These are phyloP conservation scores for Julus scandinavius DNA, from an alignment of 2,888 invertebrate genomes.

Conservation along the genomic window DNA sequence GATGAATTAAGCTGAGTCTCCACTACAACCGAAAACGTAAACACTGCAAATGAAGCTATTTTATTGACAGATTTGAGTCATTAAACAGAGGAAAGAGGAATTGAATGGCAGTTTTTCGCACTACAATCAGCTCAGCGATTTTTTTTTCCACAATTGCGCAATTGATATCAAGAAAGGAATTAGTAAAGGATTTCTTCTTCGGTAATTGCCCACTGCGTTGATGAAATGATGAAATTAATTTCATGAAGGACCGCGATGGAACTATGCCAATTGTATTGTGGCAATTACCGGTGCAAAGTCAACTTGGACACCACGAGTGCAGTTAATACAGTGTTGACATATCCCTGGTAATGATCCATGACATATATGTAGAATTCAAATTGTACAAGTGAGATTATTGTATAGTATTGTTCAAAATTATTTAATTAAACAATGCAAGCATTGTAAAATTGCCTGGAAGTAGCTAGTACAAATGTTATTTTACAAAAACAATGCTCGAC, in stretches of 20 bases:
- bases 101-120: not conserved
- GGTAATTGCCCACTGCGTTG: not conserved
- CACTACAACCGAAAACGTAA: not conserved
- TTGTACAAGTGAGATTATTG: too few relatives aligned
- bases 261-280: not conserved
- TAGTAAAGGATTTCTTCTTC: not conserved
- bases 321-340: not conserved
- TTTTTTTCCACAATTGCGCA: not conserved
- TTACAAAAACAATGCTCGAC: not conserved
- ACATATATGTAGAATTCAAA: too few relatives aligned
- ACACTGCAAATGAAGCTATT: slow-evolving; percentile 23
- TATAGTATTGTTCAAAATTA: too few relatives aligned
- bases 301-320: not conserved
- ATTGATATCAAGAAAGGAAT: slow-evolving; percentile 19
- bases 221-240: not conserved
- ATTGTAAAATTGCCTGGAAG: too few relatives aligned
- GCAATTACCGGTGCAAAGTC: not conserved
- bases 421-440: too few relatives aligned
- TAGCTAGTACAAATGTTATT: not conserved
- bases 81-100: not conserved
- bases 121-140: not conserved
- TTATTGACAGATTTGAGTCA: slow-evolving; percentile 9
- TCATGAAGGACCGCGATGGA: not conserved
- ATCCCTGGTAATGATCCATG: too few relatives aligned
- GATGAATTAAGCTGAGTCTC: slow-evolving; percentile 4